A percentile compares a stretch with the other conserved stretches of the same genome.
Conservation (phyloP, 2,797 vertebrate genomes). For the Emydoidea blandingii region DNA sequence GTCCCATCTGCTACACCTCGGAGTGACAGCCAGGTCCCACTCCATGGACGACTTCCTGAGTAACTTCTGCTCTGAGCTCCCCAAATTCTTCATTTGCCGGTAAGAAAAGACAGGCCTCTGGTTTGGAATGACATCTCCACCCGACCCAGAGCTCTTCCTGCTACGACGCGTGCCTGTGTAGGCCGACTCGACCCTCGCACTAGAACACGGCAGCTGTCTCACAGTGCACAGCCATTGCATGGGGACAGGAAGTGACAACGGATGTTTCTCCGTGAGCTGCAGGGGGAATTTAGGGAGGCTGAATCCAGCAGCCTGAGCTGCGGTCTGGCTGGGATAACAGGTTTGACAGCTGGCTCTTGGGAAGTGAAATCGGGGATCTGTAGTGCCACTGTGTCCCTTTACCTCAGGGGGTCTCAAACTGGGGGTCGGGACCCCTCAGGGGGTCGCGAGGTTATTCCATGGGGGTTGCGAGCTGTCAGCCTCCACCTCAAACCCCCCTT, state of each 20-base stretch:
- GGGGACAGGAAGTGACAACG: not conserved
- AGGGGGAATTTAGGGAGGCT: no score
- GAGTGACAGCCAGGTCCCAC: conserved; percentile 87
- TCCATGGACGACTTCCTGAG: conserved; percentile 80
- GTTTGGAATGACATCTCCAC: not conserved
- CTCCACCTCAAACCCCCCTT: no score
- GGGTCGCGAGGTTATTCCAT: no score
- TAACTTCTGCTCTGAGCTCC: conserved; percentile 80
- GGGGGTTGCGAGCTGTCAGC: no score
- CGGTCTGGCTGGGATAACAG: no score
- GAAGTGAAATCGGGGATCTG: no score
- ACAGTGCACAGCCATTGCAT: no score
- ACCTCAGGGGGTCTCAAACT: no score
- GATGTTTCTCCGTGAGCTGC: not conserved
- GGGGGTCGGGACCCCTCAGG: no score
- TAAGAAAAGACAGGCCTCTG: conserved; percentile 48
- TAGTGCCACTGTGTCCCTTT: not conserved
- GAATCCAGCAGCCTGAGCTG: no score
- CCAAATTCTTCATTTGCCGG: conserved; percentile 78
- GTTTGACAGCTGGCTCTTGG: no score
- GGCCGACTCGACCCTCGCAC: not conserved
- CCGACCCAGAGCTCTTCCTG: not conserved
- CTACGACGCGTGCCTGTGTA: not conserved
- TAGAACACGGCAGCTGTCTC: not conserved
- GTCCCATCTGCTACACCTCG: conserved; percentile 85